phyloP scores from a whole-genome alignment of 2,888 invertebrate species.

The Calameuta filiformis region DNA sequence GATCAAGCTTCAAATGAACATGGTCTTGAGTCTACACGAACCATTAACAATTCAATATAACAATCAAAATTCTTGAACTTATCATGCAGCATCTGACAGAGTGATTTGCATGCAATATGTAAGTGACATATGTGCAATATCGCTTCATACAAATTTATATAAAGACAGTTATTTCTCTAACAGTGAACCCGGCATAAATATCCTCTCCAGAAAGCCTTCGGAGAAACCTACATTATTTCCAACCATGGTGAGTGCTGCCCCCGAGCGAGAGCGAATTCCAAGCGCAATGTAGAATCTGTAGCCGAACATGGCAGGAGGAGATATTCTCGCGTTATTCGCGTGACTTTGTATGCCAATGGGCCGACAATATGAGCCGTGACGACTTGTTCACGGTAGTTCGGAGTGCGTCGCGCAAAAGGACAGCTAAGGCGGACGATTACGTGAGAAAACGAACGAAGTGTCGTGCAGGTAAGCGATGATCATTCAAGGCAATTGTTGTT shows the following conservation, averaged over 20 bases:
- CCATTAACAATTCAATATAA: neutral
- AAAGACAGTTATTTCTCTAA: neutral
- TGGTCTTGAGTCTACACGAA: neutral
- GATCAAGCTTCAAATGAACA: neutral
- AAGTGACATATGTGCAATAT: neutral
- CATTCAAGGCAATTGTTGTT: conserved; percentile 5
- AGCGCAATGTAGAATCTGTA: conserved; percentile 22
- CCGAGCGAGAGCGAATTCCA: conserved; percentile 2
- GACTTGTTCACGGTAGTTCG: conserved; percentile 27
- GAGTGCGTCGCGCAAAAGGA: conserved; percentile 27
- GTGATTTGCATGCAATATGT: neutral
- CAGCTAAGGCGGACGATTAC: conserved; percentile 11
- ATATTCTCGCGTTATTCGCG: conserved; percentile 39
- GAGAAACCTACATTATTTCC: neutral
- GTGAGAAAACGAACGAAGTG: neutral
- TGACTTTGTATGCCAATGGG: conserved; percentile 39
- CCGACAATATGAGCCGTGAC: conserved; percentile 44
- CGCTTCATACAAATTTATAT: neutral
- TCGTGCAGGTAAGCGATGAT: neutral
- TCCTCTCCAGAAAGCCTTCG: neutral
- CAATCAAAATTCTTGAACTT: neutral
- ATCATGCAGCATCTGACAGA: too few relatives aligned
- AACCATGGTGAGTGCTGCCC: conserved; percentile 12
- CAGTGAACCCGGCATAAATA: neutral
- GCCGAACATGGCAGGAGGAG: conserved; percentile 48